These are phyloP conservation scores for Protosalanx chinensis DNA, from an alignment of 2,797 vertebrate genomes.

Conservation along the genomic window DNA sequence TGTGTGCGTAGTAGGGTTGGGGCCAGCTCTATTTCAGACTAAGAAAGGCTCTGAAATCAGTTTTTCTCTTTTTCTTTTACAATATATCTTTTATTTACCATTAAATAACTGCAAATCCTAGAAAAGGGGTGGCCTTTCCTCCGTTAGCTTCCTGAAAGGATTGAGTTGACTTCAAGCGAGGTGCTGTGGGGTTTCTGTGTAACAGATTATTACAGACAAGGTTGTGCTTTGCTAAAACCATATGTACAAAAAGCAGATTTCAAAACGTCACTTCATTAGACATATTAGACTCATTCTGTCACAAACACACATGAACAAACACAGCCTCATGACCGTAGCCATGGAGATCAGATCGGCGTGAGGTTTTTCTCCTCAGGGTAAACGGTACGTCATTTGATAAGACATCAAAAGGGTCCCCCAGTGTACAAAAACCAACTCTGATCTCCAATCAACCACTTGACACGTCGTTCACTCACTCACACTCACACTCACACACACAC, in stretches of 20 bases:
- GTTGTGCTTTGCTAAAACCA: conserved; percentile 32
- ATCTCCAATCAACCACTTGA: conserved; percentile 5
- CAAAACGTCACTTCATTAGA: conserved; percentile 50
- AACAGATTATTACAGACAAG: conserved; percentile 36
- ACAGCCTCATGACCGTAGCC: background rate
- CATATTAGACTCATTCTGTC: conserved; percentile 18
- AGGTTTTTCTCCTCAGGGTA: conserved; percentile 1
- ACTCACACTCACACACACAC: background rate
- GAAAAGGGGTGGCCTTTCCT: background rate
- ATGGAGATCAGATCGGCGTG: conserved; percentile 3
- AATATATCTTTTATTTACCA: conserved; percentile 4
- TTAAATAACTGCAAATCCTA: background rate
- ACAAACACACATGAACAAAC: conserved; percentile 11
- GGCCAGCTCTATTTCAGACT: background rate
- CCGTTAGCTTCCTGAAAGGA: conserved; percentile 3
- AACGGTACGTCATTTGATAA: conserved; percentile 3
- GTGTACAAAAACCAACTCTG: conserved; percentile 9
- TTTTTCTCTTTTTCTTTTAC: background rate
- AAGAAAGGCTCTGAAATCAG: background rate
- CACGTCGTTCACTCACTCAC: background rate
- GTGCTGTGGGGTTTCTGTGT: conserved; percentile 21
- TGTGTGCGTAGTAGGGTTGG: conserved; percentile 29
- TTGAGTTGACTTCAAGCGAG: background rate
- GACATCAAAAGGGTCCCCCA: conserved; percentile 16
- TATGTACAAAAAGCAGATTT: conserved; percentile 25